phyloP scores from a whole-genome alignment of 2,888 invertebrate species.

The Automeris io region DNA sequence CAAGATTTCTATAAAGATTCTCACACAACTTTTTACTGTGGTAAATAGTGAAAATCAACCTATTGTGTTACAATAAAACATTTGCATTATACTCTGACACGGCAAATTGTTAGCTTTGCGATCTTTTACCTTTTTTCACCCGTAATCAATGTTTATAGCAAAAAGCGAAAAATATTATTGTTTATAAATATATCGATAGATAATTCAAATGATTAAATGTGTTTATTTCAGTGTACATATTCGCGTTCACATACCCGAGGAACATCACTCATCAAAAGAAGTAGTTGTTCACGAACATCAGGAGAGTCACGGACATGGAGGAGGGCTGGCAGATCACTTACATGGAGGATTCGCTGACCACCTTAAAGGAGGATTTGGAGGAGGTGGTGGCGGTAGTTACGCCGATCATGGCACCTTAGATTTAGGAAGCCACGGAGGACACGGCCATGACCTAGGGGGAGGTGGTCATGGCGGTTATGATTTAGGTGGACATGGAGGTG shows the following conservation, averaged over 20 bases:
- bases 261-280: constrained; percentile 64
- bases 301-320: constrained; percentile 33
- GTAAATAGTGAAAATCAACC: constrained; percentile 64
- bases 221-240: constrained; percentile 73
- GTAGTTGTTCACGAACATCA: constrained; percentile 60
- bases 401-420: constrained; percentile 16
- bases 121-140: constrained; percentile 32
- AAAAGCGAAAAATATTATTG: no score
- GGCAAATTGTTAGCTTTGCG: constrained; percentile 48
- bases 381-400: constrained; percentile 17
- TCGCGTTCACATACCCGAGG: constrained; percentile 73
- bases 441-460: constrained; percentile 18
- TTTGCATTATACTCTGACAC: constrained; percentile 36
- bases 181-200: background rate
- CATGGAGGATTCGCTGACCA: constrained; percentile 51
- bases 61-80: constrained; percentile 52
- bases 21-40: constrained; percentile 60
- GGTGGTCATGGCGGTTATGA: constrained; percentile 20
- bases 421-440: constrained; percentile 15
- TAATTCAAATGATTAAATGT: background rate
- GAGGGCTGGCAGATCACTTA: constrained; percentile 36
- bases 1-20: constrained; percentile 63
- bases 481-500: constrained; percentile 20
- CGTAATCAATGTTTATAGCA: no score
- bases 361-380: constrained; percentile 24